Base-by-base conservation (phyloP, 2,113 vertebrate species). In the Athene cunicularia region DNA sequence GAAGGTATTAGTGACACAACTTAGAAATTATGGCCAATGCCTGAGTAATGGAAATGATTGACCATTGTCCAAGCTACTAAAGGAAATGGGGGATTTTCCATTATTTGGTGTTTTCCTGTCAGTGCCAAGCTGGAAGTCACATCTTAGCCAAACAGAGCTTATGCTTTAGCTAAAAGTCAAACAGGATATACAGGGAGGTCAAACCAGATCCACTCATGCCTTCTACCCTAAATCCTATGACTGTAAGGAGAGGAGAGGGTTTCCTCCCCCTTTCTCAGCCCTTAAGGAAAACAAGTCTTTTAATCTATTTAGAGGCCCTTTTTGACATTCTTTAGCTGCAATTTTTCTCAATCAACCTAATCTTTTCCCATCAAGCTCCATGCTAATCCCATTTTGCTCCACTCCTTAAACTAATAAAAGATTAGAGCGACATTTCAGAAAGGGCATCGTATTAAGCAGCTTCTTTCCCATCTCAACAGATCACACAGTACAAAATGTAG, bases 381-480 rank as follows among this genome's bases (percentile, higher is more conserved):
- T 97, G 98, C 97, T 98, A 98, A 98, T 97, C 81, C 90, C 90
- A 95, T 98, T 96, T 96, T 88, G 92, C 96, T 97, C 90, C 98
- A 90, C 95, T 98, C 97, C 97, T 98, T 99, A 98, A 99, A 98
- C 98, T 98, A 98, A 99, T 99, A 98, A 98, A 98, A 99, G 98
- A 99, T 99, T 98, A 99, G 98, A 93, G 92, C 99, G 99, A 98
- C 98, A 99, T 99, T 99, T 99, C 95, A 96, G 93, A 99, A 99
- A 99, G 99, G 99, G 98, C 98, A 99, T 90, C 76, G 77, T 97
- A 98, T 99, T 98, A 98, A 98, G 96, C 98, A 97, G 98, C 95
- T 94, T 72, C 49, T 55, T 96, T 86, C 95, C 96, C 95, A 95
- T 87, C 86, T 97, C 96, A 93, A 88, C 92, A 91, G 84, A 87